A percentile compares a stretch with the other conserved stretches of the same genome.
These are phyloP conservation scores for Rafetus swinhoei DNA, from an alignment of 2,113 vertebrate genomes.

Conservation along the genomic window DNA sequence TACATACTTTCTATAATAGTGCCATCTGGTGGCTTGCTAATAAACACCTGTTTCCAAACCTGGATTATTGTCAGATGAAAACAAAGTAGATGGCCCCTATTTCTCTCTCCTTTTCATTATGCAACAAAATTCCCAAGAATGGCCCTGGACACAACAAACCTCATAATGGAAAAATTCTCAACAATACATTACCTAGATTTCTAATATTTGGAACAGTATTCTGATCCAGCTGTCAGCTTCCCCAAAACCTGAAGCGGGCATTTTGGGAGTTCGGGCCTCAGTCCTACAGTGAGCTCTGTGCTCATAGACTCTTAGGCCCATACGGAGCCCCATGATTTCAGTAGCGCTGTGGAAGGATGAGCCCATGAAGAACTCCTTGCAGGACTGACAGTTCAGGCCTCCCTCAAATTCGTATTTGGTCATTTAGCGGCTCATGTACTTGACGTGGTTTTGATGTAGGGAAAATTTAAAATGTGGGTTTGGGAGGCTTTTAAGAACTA, in stretches of 20 bases:
- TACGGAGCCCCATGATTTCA: background rate
- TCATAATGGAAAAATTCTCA: background rate
- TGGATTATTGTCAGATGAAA: background rate
- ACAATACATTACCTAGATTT: background rate
- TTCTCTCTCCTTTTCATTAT: accelerated
- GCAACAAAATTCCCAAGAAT: background rate
- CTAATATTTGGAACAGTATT: background rate
- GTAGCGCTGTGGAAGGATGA: background rate
- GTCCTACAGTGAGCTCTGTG: background rate
- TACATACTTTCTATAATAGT: background rate
- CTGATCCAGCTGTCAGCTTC: background rate
- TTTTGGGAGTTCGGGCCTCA: background rate
- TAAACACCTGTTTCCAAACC: background rate
- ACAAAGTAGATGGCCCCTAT: background rate
- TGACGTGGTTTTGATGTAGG: background rate
- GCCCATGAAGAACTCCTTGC: background rate
- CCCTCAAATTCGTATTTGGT: background rate
- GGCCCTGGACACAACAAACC: background rate
- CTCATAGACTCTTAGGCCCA: background rate
- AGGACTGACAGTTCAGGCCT: background rate
- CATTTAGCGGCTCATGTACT: background rate
- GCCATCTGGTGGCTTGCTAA: background rate
- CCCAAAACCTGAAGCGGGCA: background rate
- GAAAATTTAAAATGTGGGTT: background rate
- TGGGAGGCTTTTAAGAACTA: background rate